Evolutionary conservation across 2,113 vertebrate species (phyloP).

Genomic region (Cyanoliseus patagonus): DNA sequence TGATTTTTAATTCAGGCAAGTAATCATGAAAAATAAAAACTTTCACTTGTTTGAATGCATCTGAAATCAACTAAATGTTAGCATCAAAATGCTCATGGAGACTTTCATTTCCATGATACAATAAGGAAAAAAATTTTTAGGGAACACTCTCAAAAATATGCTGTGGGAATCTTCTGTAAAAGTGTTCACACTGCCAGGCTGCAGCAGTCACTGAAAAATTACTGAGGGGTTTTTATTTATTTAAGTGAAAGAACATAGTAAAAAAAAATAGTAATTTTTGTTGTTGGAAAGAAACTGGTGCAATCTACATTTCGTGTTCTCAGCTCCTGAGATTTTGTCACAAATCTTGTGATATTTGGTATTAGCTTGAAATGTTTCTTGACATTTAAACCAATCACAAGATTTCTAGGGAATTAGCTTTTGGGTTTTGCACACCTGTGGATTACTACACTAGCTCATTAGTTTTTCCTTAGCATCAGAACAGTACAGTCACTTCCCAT

Average conservation of each 20-base stretch:
- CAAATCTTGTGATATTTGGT: not conserved
- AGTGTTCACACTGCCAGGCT: not conserved
- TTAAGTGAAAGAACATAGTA: not conserved
- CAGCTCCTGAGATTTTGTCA: not conserved
- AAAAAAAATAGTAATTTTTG: rapidly evolving
- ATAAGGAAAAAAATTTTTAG: not conserved
- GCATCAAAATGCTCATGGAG: not conserved
- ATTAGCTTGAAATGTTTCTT: not conserved
- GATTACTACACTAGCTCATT: not conserved
- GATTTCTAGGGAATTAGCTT: not conserved
- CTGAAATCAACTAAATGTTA: not conserved
- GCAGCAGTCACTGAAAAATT: not conserved
- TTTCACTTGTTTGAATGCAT: not conserved
- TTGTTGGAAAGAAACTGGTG: not conserved
- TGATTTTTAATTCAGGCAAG: not conserved
- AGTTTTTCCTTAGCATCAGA: not conserved
- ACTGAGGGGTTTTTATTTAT: not conserved
- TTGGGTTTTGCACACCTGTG: not conserved
- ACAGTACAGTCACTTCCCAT: not conserved
- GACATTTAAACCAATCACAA: not conserved
- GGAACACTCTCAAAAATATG: not conserved
- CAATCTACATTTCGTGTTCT: not conserved
- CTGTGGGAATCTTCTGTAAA: not conserved
- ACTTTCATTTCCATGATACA: not conserved
- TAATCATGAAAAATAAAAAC: not conserved